Evolutionary conservation across 2,113 vertebrate species (phyloP).

Genomic region (Crotalus helleri): DNA sequence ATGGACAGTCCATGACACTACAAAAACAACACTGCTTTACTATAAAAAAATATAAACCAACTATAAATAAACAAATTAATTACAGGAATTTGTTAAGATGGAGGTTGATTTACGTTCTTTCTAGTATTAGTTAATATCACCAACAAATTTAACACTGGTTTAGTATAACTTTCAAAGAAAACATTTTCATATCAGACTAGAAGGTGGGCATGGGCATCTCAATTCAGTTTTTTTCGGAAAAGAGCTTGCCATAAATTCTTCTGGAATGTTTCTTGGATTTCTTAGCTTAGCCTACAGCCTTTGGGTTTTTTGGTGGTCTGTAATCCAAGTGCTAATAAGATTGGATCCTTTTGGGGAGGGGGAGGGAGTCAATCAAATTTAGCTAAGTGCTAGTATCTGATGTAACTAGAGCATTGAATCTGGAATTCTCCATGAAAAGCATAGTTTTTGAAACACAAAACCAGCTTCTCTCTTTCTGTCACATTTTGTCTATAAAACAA

Average conservation of each 20-base stretch:
- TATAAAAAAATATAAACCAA: background rate
- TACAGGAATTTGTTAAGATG: background rate
- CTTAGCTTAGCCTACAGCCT: background rate
- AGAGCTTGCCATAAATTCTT: background rate
- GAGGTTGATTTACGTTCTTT: background rate
- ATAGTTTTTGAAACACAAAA: background rate
- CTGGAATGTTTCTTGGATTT: background rate
- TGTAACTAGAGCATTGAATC: background rate
- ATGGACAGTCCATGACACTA: constrained; percentile 96
- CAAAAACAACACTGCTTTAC: constrained; percentile 37
- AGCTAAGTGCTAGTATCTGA: background rate
- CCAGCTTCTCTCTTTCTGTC: background rate
- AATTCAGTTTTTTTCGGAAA: background rate
- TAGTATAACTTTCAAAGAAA: background rate
- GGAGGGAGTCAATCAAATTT: background rate
- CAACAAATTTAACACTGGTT: background rate
- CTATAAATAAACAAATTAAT: background rate
- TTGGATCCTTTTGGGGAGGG: background rate
- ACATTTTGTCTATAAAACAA: background rate
- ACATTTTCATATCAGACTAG: background rate
- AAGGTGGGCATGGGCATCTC: background rate
- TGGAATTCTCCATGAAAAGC: background rate
- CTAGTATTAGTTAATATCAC: background rate
- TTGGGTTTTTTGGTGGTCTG: background rate
- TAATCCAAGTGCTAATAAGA: background rate